Evolutionary conservation across 2,888 invertebrate genomes (phyloP), one percentile per base, ranked within the genome.

Genomic region (Parelbella ahira): DNA sequence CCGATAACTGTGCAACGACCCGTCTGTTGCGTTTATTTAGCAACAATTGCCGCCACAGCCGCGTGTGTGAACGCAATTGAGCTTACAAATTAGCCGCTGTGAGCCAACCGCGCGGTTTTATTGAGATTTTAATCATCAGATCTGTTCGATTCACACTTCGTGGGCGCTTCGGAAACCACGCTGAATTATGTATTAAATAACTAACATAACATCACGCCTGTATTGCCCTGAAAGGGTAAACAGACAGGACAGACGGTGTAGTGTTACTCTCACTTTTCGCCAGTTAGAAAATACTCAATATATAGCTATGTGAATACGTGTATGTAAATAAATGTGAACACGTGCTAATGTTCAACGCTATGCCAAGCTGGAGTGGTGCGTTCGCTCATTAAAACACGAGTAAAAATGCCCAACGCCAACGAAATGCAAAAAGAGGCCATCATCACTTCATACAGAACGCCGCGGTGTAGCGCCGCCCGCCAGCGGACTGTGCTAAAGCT

Each of bases 21-120:
- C 49, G 46, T 27, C 29, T n/a, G n/a, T n/a, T n/a, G n/a, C n/a
- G 48, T 38, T 44, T 34, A 54, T 53, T 49, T 48, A 46, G 47
- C 43, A 50, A 45, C 48, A 48, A 54, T 56, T 56, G 53, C 50
- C 51, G 51, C 48, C 33, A 43, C 12, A 11, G 15, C 20, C 20
- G 44, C 45, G 51, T 57, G 53, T 58, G 56, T 54, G 58, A 58
- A 57, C 49, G 52, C 56, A 55, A 53, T 59, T 53, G 52, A 53
- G 49, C 42, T 50, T 42, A 37, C 41, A 41, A 39, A 47, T 47
- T 41, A 37, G 38, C 25, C 33, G 33, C 29, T 11, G 24, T 21
- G 37, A 20, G 36, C 42, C 30, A 37, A 38, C 38, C 36, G 25
- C 25, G 12, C 19, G 18, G 25, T 28, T n/a, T n/a, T n/a, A 28